phyloP scores from a whole-genome alignment of 2,113 vertebrate genomes.

The Scatophagus argus region DNA sequence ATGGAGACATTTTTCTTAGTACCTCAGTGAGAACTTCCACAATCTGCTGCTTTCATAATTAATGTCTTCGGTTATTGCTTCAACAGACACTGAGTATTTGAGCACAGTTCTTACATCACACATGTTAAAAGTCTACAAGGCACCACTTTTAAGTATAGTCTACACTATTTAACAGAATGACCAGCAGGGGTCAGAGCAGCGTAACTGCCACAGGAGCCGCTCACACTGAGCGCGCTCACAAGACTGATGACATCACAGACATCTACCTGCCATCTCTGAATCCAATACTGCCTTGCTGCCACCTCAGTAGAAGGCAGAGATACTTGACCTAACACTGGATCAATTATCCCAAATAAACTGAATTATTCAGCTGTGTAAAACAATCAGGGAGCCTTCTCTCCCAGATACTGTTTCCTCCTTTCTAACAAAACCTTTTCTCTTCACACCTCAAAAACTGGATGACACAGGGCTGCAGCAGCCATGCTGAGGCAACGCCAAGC shows the following conservation, averaged over 20 bases:
- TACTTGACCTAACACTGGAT: conserved; percentile 70
- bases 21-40: background rate
- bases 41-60: background rate
- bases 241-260: conserved; percentile 47
- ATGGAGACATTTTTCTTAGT: background rate
- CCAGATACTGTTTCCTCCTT: conserved; percentile 54
- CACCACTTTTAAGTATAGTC: background rate
- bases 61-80: background rate
- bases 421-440: conserved; percentile 47
- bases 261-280: conserved; percentile 58
- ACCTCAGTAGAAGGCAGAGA: conserved; percentile 49
- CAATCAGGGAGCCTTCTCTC: conserved; percentile 52
- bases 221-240: conserved; percentile 31
- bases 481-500: background rate
- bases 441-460: conserved; percentile 17
- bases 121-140: background rate
- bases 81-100: background rate
- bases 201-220: conserved; percentile 7
- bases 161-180: background rate
- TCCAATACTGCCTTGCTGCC: conserved; percentile 47
- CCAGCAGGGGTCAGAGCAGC: conserved; percentile 70
- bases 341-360: conserved; percentile 72
- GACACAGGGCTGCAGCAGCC: conserved; percentile 1
- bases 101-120: background rate
- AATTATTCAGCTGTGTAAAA: conserved; percentile 78